Conservation (phyloP, 2,113 vertebrate species). For the Prunella fulvescens region DNA sequence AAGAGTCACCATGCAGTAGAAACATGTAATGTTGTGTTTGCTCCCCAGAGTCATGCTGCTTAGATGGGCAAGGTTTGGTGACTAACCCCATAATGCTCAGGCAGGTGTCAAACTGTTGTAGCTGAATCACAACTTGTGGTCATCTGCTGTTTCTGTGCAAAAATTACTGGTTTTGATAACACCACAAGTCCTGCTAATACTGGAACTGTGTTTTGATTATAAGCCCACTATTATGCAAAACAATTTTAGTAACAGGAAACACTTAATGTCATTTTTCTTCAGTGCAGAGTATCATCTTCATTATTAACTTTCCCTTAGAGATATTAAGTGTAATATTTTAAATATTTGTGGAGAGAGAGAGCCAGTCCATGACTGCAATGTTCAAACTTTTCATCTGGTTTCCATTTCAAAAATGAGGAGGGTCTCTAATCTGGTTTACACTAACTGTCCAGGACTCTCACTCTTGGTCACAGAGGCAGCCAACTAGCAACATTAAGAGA, state of each 20-base stretch:
- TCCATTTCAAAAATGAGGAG: conserved; percentile 11
- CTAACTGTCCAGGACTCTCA: background rate
- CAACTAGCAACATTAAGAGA: conserved; percentile 10
- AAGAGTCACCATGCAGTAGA: background rate
- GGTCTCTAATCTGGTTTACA: conserved; percentile 3
- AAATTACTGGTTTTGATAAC: background rate
- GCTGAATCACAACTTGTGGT: background rate
- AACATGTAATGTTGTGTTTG: background rate
- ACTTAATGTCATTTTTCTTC: conserved; percentile 16
- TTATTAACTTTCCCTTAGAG: conserved; percentile 22
- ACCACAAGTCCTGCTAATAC: background rate
- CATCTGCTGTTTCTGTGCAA: background rate
- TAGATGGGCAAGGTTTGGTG: background rate
- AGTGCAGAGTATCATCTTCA: background rate
- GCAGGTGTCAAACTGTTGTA: background rate
- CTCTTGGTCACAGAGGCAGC: background rate
- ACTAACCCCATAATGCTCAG: background rate
- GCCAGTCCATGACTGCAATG: background rate
- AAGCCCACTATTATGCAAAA: background rate
- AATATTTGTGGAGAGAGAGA: conserved; percentile 2
- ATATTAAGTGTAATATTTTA: conserved; percentile 17
- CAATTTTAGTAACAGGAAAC: background rate
- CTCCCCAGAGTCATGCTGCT: rapidly evolving
- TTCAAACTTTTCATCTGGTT: conserved; percentile 19
- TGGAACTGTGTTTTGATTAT: background rate